Conservation (phyloP, 2,888 invertebrate genomes). For the Thereva nobilitata region DNA sequence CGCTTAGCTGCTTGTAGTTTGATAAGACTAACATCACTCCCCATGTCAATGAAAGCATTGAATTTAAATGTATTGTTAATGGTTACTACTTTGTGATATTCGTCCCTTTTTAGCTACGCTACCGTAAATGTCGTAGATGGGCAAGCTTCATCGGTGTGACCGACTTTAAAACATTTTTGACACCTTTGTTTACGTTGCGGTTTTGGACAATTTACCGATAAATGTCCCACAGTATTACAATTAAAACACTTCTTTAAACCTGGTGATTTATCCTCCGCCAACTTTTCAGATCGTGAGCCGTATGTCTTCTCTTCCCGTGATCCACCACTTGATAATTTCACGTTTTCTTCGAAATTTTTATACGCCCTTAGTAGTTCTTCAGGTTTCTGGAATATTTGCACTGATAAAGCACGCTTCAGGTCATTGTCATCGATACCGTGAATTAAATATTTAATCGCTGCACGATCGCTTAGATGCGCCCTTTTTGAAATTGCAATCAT, state of each 20-base stretch:
- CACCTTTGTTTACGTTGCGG: no score
- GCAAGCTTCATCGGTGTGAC: no score
- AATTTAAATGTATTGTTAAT: no score
- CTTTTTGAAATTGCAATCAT: background rate
- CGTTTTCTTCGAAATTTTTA: background rate
- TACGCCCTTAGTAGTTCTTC: background rate
- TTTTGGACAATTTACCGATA: background rate
- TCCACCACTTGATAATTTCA: background rate
- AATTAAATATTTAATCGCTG: constrained; percentile 3
- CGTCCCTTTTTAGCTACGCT: no score
- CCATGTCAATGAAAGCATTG: constrained; percentile 4
- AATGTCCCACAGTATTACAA: background rate
- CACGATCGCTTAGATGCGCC: no score
- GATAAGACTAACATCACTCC: constrained; percentile 2
- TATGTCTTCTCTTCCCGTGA: background rate
- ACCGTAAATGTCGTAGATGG: no score
- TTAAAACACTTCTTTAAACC: background rate
- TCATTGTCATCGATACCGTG: background rate
- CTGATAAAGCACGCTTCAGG: background rate
- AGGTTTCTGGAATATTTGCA: background rate
- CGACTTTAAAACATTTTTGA: no score
- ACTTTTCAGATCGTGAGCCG: background rate
- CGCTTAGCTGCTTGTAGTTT: background rate
- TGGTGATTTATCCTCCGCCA: background rate
- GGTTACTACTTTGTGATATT: no score